Percentiles rank a stretch among this genome's conserved stretches.
These are phyloP conservation scores for Crambe crambe DNA, from an alignment of 37 sponge, comb jelly and placozoan genomes.

Conservation along the genomic window DNA sequence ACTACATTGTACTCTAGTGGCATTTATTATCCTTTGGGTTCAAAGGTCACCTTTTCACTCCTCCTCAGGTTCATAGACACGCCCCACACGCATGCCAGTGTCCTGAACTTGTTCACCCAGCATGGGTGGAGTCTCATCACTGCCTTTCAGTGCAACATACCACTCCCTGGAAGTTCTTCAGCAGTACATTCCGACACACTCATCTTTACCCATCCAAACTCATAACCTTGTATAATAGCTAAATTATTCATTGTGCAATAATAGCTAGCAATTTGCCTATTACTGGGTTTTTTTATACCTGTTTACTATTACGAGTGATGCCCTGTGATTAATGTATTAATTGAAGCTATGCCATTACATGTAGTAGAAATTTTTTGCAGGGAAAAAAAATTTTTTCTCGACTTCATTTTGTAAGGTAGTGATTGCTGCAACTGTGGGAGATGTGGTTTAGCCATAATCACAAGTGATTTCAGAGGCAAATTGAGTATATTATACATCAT, in stretches of 20 bases:
- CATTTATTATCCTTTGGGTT: background rate
- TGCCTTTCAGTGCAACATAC: slow-evolving; percentile 44
- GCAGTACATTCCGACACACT: slow-evolving; percentile 37
- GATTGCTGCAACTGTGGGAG: too few relatives aligned
- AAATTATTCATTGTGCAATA: background rate
- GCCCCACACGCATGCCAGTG: slow-evolving; percentile 28
- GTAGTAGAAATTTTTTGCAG: too few relatives aligned
- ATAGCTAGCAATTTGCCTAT: background rate
- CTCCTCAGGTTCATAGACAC: slow-evolving; percentile 53
- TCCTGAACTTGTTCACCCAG: slow-evolving; percentile 64
- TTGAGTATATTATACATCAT: too few relatives aligned
- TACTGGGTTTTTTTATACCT: too few relatives aligned
- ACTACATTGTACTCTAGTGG: too few relatives aligned
- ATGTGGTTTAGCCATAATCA: too few relatives aligned
- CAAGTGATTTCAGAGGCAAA: too few relatives aligned
- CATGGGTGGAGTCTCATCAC: slow-evolving; percentile 68
- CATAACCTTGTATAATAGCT: background rate
- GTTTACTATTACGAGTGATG: too few relatives aligned
- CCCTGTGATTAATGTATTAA: too few relatives aligned
- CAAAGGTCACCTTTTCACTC: slow-evolving; percentile 6
- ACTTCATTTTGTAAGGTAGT: too few relatives aligned
- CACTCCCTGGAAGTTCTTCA: slow-evolving; percentile 15
- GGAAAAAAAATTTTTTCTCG: too few relatives aligned
- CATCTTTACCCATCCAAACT: slow-evolving; percentile 37
- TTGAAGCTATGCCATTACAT: too few relatives aligned